A percentile compares a stretch with the other conserved stretches of the same genome.
Evolutionary conservation across 2,888 invertebrate genomes (phyloP).

Genomic region (Himalopsyche kuldschensis): DNA sequence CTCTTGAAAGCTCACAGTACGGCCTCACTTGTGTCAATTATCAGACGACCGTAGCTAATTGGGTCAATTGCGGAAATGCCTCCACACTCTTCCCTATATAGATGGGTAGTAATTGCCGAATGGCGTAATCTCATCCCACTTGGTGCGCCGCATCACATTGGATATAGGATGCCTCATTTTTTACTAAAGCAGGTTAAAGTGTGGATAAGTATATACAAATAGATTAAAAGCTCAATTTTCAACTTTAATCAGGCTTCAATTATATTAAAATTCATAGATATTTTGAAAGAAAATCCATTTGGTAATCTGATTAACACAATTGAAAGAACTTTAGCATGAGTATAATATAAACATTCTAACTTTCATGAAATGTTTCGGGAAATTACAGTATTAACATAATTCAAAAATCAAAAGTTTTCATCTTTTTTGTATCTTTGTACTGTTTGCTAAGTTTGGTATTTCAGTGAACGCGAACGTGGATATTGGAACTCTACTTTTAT

Average conservation of each 20-base stretch:
- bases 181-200: neutral
- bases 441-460: neutral
- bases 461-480: neutral
- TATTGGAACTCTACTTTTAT: neutral
- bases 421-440: too few species aligned
- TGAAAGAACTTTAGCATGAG: too few species aligned
- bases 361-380: too few species aligned
- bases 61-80: constrained; percentile 33
- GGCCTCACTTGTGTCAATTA: constrained; percentile 31
- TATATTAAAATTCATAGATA: too few species aligned
- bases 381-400: too few species aligned
- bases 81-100: constrained; percentile 2
- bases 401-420: too few species aligned
- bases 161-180: neutral
- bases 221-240: neutral
- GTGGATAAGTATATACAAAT: neutral
- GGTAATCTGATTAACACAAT: too few species aligned
- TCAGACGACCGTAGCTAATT: constrained; percentile 26
- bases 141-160: neutral
- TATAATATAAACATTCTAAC: too few species aligned
- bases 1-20: neutral
- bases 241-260: neutral
- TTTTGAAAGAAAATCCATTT: too few species aligned
- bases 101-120: constrained; percentile 25
- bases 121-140: constrained; percentile 24